Conservation (phyloP, 2,888 invertebrate species). For the Hydraecia micacea region DNA sequence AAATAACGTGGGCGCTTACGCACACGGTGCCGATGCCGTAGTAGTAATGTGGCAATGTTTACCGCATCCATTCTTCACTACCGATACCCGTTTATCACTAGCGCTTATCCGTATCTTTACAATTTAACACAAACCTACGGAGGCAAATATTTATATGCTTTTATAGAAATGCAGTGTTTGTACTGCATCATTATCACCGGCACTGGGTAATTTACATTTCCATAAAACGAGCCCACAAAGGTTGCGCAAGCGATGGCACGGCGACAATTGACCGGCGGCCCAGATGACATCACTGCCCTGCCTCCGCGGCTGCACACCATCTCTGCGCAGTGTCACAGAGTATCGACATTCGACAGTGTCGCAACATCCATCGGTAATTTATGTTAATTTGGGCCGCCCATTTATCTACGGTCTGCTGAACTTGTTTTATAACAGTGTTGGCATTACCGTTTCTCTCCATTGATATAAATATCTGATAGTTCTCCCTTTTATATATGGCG, state of each 20-base stretch:
- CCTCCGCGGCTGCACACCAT: constrained; percentile 45
- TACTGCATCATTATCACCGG: constrained; percentile 53
- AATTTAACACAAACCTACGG: constrained; percentile 45
- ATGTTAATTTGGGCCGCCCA: constrained; percentile 70
- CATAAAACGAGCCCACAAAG: constrained; percentile 47
- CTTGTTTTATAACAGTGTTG: constrained; percentile 57
- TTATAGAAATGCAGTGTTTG: constrained; percentile 49
- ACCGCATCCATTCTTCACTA: constrained; percentile 52
- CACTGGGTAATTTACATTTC: constrained; percentile 58
- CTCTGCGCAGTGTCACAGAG: constrained; percentile 60
- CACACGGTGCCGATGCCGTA: constrained; percentile 46
- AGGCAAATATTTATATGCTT: constrained; percentile 49
- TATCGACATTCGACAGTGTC: constrained; percentile 66
- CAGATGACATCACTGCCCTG: constrained; percentile 80
- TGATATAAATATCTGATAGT: constrained; percentile 41
- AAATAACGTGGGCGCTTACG: constrained; percentile 60
- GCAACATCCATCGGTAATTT: constrained; percentile 68
- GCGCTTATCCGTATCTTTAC: constrained; percentile 48
- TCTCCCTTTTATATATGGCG: constrained; percentile 17
- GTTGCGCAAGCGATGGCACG: constrained; percentile 64
- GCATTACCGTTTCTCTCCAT: constrained; percentile 44
- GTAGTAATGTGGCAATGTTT: constrained; percentile 55
- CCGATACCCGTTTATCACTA: constrained; percentile 52
- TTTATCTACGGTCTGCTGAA: constrained; percentile 71
- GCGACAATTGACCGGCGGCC: constrained; percentile 80